Evolutionary conservation across 2,797 vertebrate genomes (phyloP).

Genomic region (Sebastolobus altivelis): DNA sequence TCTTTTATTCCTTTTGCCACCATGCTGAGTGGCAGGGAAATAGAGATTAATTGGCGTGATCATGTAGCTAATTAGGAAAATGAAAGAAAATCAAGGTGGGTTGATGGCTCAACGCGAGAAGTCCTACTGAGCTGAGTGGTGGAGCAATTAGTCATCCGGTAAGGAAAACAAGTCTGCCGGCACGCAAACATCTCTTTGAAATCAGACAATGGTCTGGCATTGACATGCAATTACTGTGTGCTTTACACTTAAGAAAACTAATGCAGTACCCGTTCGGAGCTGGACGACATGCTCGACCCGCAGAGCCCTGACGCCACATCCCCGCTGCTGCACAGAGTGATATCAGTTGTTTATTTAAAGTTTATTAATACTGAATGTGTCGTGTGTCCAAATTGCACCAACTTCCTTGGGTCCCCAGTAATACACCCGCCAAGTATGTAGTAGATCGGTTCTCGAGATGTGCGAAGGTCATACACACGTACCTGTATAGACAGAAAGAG

Average conservation of each 20-base stretch:
- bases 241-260: constrained; percentile 9
- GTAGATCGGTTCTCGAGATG: too few species aligned
- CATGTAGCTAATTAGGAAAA: constrained; percentile 65
- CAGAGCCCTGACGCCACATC: not conserved
- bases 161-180: constrained; percentile 13
- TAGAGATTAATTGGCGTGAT: constrained; percentile 59
- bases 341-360: not conserved
- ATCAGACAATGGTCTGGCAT: not conserved
- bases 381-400: not conserved
- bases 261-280: not conserved
- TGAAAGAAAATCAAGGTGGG: constrained; percentile 60
- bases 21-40: constrained; percentile 31
- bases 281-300: not conserved
- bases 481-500: too few species aligned
- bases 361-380: not conserved
- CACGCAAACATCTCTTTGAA: constrained; percentile 10
- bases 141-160: not conserved
- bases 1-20: constrained; percentile 41
- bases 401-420: not conserved
- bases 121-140: not conserved
- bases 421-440: not conserved
- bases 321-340: not conserved
- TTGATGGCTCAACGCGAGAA: constrained; percentile 9
- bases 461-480: too few species aligned
- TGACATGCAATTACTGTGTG: constrained; percentile 7